These are phyloP conservation scores for Alauda arvensis DNA, from an alignment of 2,797 vertebrate genomes.

Conservation along the genomic window DNA sequence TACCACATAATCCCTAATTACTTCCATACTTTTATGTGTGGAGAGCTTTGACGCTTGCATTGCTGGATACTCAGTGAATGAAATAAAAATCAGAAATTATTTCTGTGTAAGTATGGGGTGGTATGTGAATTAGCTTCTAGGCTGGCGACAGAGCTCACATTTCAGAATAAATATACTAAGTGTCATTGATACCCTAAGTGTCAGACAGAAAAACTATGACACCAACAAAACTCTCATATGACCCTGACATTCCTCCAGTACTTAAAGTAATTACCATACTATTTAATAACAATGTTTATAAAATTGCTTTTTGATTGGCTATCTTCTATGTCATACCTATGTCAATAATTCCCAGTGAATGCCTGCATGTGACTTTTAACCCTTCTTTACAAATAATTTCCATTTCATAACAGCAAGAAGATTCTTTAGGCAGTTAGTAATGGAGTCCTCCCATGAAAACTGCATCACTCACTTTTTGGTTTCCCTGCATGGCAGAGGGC, in stretches of 20 bases:
- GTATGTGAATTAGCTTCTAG: conserved; percentile 52
- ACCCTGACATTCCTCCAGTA: conserved; percentile 75
- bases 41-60: conserved; percentile 63
- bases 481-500: not conserved
- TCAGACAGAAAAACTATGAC: conserved; percentile 71
- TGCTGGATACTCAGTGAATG: conserved; percentile 62
- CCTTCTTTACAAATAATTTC: conserved; percentile 71
- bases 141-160: conserved; percentile 50
- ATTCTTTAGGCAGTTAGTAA: conserved; percentile 11
- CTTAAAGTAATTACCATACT: conserved; percentile 79
- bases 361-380: conserved; percentile 63
- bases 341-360: conserved; percentile 70
- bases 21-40: conserved; percentile 65
- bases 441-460: not conserved
- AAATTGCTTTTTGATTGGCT: conserved; percentile 79
- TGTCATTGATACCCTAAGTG: conserved; percentile 73
- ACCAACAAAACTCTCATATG: conserved; percentile 70
- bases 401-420: conserved; percentile 52
- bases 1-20: conserved; percentile 70
- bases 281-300: conserved; percentile 81
- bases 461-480: not conserved
- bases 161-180: conserved; percentile 71
- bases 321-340: conserved; percentile 68
- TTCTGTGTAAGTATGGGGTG: conserved; percentile 44
- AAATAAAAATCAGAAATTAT: conserved; percentile 61